These are phyloP conservation scores for Coleophora flavipennella DNA, from an alignment of 2,888 invertebrate species.

Conservation along the genomic window DNA sequence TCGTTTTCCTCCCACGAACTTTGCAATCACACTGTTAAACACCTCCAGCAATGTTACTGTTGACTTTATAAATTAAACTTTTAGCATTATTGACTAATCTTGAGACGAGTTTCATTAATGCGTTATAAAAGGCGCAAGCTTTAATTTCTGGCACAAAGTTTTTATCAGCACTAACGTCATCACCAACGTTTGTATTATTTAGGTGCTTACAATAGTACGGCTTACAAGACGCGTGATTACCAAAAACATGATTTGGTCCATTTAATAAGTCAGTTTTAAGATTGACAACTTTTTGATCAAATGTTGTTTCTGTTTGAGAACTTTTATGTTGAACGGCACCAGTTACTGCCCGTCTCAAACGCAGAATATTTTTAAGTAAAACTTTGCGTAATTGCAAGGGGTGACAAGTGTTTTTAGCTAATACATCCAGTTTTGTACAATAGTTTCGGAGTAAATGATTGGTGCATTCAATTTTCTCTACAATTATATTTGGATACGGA, in stretches of 20 bases:
- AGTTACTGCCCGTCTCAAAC: background rate
- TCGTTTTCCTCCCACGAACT: no score
- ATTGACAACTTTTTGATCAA: background rate
- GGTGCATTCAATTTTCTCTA: conserved; percentile 4
- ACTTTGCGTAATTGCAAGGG: conserved; percentile 3
- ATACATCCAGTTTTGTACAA: conserved; percentile 1
- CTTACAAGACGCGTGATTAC: background rate
- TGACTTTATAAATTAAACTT: no score
- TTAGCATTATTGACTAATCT: no score
- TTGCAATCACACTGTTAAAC: no score
- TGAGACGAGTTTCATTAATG: no score
- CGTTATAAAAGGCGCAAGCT: no score
- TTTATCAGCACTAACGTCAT: no score
- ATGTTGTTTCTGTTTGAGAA: background rate
- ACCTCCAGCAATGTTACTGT: background rate
- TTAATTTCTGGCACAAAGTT: no score
- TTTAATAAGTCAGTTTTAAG: background rate
- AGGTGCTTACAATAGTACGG: background rate
- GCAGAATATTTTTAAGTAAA: background rate
- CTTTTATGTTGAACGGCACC: background rate
- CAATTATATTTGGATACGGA: background rate
- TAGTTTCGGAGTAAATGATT: conserved; percentile 6
- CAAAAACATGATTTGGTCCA: background rate
- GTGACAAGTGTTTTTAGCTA: conserved; percentile 2
- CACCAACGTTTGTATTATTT: no score